Base-by-base conservation (phyloP, 2,113 vertebrate species). In the Cyprinodon tularosa region DNA sequence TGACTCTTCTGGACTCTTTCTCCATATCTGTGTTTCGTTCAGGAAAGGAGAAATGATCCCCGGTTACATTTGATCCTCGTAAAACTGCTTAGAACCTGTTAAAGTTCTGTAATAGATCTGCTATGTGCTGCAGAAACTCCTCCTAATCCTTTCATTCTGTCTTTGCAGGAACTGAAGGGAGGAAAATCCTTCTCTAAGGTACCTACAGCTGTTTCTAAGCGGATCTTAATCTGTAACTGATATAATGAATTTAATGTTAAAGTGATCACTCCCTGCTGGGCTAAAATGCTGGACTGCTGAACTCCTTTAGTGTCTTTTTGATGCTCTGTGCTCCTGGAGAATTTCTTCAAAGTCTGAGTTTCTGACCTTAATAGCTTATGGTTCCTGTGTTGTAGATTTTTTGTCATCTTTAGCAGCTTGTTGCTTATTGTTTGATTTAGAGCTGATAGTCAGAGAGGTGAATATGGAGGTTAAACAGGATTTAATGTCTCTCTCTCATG, bases 171-270 rank as follows among this genome's bases (percentile, higher is more conserved):
- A 63, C 88, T 88, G 10, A 91, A 91, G 83, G 90, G 90, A 77
- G 90, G 90, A 62, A 91, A 91, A 36, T 0, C 84, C n/a, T 91
- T 88, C 40, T 89, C 90, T 45, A 91, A 91, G 80, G 90, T 89
- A 74, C 39, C 17, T 36, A 39, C 47, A 57, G n/a, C 17, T 3
- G 8, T 57, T 57, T 57, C 42, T 42, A 6, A 6, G 42, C 42
- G 9, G 29, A 29, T 29, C 29, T 42, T 9, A 42, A 42, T 40
- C 37, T 62, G 39, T 29, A 15, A 10, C 44, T 36, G 11, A 17
- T 44, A 47, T 3, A 13, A 29, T 1, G 10, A 42, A 4, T 3
- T 22, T 40, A 40, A 59, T 42, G 10, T 38, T 40, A n/a, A 53
- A 40, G 37, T 7, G 4, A n/a, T 12, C 44, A 2, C 12, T 12